Evolutionary conservation across 2,113 vertebrate genomes (phyloP), one percentile per base, ranked within the genome.

Genomic region (Toxotes chatareus): DNA sequence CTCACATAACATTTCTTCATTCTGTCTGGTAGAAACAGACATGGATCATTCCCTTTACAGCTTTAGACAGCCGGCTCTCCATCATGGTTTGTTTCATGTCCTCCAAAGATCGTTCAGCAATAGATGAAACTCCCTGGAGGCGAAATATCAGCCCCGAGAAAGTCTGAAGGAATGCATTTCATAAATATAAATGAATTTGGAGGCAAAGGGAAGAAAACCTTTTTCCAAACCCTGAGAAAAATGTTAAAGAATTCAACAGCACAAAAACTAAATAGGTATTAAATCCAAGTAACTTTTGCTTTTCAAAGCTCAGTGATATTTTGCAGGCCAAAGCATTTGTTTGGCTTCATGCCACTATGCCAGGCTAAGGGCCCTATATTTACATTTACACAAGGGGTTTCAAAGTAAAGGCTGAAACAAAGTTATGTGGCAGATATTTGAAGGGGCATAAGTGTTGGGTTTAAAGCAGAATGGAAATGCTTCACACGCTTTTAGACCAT

Each of bases 131-230:
- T 4, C 67, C 44, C 67, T 21, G n/a, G 21, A 76, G 69, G 38
- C 47, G 44, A 67, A 80, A 61, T 55, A 72, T 82, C 34, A 79
- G 16, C 53, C 59, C 23, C 34, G 36, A 59, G 36, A 73, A 73
- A 67, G 32, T 71, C 55, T 75, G 60, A 86, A 77, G 31, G 65
- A 68, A 65, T 23, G 13, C 12, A 23, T 73, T 80, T 72, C 63
- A 90, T 80, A 63, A 86, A 84, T 68, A 80, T 63, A 64, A 79
- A 63, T 78, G 8, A 55, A 40, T 73, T 36, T 76, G n/a, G 19
- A 64, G 68, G 16, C 34, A 72, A 57, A 36, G 38, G 34, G 3
- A 31, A 19, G 38, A 38, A 19, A 42, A 8, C 1, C 7, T 38
- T 79, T 27, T 10, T 17, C 2, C 7, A 55, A 27, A 32, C 7